Evolutionary conservation across 2,113 vertebrate species (phyloP), one percentile per base, ranked within the genome.

Genomic region (Murina feae): DNA sequence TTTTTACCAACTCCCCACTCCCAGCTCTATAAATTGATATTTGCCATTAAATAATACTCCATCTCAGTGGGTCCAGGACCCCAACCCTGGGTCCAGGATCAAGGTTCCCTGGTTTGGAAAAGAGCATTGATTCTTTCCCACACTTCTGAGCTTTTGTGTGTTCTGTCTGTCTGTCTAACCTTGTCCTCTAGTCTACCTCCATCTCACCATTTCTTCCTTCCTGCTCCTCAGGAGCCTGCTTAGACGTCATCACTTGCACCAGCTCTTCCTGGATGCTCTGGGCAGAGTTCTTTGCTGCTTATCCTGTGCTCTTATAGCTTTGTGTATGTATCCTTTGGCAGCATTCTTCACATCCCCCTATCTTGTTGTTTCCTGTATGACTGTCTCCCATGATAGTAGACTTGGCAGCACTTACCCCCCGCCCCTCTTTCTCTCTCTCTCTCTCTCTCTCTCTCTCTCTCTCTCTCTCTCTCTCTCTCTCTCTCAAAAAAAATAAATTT

Each of bases 401-500:
- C 84, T 53, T 65, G 30, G 47, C 4, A 55, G 39, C 39, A 72
- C 18, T 63, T 55, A 51, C n/a, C n/a, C n/a, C n/a, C n/a, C n/a
- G n/a, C n/a, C 42, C 25, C 5, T 84, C 32, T 71, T 53, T 93
- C 72, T 94, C 53, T 2, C 53, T 21, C 53, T 53, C 53, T 7
- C 53, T 20, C 51, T 53, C 51, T 6, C 51, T 16, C 51, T 53
- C 44, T 53, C 51, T 20, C 7, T 8, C 6, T 21, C 21, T 21
- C 20, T 21, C 53, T 55, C 53, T 21, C 17, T 58, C 21, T 20
- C 53, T 55, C 47, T 82, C 71, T 90, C 65, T 37, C 49, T 84
- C 42, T 42, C 42, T 42, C 42, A 42, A 30, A 84, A 92, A 83
- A 92, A 93, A n/a, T n/a, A n/a, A n/a, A n/a, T n/a, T 49, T 66